Percentiles rank a stretch among this genome's conserved stretches.
These are phyloP conservation scores for Arge pagana DNA, from an alignment of 2,888 invertebrate species.

Conservation along the genomic window DNA sequence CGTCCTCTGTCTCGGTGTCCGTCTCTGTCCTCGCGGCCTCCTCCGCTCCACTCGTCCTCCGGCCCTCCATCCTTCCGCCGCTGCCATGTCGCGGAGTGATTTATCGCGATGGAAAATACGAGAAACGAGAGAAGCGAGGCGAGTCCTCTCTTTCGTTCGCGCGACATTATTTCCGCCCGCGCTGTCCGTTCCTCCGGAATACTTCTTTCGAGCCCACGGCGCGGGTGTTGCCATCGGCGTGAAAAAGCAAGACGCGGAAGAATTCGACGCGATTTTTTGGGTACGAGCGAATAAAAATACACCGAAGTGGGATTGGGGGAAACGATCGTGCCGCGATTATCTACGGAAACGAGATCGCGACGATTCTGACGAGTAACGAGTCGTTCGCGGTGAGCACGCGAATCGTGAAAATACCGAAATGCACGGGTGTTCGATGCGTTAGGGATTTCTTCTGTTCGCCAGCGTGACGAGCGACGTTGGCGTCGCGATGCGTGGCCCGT, in stretches of 20 bases:
- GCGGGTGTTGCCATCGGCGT: background rate
- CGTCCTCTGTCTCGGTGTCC: slow-evolving; percentile 20
- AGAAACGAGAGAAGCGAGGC: slow-evolving; percentile 55
- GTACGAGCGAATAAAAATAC: slow-evolving; percentile 11
- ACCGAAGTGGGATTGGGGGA: background rate
- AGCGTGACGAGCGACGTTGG: too few relatives aligned
- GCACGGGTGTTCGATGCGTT: too few relatives aligned
- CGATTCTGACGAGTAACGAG: slow-evolving; percentile 17
- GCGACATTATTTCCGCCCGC: background rate
- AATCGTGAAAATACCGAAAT: too few relatives aligned
- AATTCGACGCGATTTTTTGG: too few relatives aligned
- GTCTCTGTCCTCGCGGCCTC: slow-evolving; percentile 23
- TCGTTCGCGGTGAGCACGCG: too few relatives aligned
- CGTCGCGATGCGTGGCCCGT: too few relatives aligned
- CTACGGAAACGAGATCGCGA: slow-evolving; percentile 12
- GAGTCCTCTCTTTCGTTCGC: slow-evolving; percentile 12
- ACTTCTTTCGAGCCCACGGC: too few relatives aligned
- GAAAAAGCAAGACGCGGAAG: too few relatives aligned
- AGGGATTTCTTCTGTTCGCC: too few relatives aligned
- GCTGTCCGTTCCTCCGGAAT: too few relatives aligned
- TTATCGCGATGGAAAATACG: slow-evolving; percentile 56
- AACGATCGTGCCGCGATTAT: slow-evolving; percentile 2
- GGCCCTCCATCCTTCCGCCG: slow-evolving; percentile 44
- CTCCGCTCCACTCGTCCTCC: slow-evolving; percentile 21
- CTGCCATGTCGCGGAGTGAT: slow-evolving; percentile 50